These are phyloP conservation scores for Choreutis nemorana DNA, from an alignment of 2,888 invertebrate genomes.

Conservation along the genomic window DNA sequence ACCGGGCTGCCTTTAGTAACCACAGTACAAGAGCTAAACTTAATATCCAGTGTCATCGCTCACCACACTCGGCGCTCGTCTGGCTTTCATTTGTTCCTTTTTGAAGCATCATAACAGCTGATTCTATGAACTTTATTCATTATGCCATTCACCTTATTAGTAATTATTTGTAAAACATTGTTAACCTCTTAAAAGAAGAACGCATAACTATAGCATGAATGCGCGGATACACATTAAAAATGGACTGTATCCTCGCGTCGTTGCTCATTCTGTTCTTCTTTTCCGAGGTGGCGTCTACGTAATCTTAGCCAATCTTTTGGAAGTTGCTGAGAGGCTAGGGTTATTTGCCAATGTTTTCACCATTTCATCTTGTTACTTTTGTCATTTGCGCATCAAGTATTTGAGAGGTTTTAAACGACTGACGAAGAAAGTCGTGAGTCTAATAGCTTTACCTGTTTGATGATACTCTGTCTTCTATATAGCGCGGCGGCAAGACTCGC, in stretches of 20 bases:
- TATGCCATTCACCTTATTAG: no score
- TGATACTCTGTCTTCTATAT: no score
- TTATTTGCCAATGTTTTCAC: constrained; percentile 43
- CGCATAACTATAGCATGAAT: constrained; percentile 29
- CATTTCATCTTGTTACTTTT: constrained; percentile 28
- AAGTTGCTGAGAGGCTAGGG: constrained; percentile 56
- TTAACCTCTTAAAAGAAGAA: constrained; percentile 46
- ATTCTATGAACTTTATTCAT: no score
- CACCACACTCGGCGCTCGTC: no score
- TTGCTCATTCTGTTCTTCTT: constrained; percentile 47
- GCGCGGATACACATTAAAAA: constrained; percentile 42
- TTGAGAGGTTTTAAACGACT: no score
- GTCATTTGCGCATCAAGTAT: constrained; percentile 8
- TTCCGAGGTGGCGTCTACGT: constrained; percentile 28
- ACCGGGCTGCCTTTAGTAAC: constrained; percentile 2
- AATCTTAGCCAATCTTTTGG: constrained; percentile 49
- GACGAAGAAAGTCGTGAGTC: neutral
- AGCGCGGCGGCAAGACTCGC: constrained; percentile 24
- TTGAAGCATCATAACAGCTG: no score
- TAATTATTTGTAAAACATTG: constrained; percentile 54
- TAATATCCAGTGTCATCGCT: no score
- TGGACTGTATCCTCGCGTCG: constrained; percentile 45
- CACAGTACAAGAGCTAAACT: constrained; percentile 1
- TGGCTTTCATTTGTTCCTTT: no score
- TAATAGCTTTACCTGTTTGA: neutral